A percentile compares a stretch with the other conserved stretches of the same genome.
Evolutionary conservation across 2,888 invertebrate genomes (phyloP).

Genomic region (Anarsia innoxiella): DNA sequence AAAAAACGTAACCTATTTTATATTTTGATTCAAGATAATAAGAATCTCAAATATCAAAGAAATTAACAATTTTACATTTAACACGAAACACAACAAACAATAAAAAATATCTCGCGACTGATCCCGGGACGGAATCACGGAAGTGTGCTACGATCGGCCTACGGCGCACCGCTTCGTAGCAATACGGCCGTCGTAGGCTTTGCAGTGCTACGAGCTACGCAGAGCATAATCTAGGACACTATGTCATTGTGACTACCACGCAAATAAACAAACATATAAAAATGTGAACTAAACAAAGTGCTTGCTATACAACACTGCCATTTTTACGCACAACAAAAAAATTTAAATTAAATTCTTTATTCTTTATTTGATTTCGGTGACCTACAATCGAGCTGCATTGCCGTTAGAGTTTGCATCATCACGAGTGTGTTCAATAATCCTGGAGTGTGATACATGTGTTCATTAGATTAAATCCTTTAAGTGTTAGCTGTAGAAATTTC

Average conservation of each 20-base stretch:
- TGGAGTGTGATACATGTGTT: conserved; percentile 61
- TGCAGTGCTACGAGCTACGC: conserved; percentile 55
- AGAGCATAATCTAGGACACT: conserved; percentile 52
- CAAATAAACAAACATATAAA: conserved; percentile 35
- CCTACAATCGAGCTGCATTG: conserved; percentile 58
- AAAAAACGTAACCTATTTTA: too few relatives aligned
- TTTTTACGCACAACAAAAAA: conserved; percentile 32
- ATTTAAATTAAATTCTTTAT: neutral
- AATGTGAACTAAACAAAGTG: conserved; percentile 25
- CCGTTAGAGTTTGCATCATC: conserved; percentile 21
- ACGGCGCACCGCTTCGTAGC: conserved; percentile 50
- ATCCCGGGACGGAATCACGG: conserved; percentile 47
- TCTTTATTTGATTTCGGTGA: conserved; percentile 60
- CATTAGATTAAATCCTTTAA: conserved; percentile 39
- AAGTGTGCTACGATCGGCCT: conserved; percentile 41
- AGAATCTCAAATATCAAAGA: too few relatives aligned
- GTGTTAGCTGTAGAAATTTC: conserved; percentile 27
- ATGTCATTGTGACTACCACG: conserved; percentile 46
- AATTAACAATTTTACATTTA: neutral
- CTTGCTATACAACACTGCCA: conserved; percentile 36
- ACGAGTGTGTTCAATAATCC: conserved; percentile 31
- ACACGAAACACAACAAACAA: neutral
- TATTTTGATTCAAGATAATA: too few relatives aligned
- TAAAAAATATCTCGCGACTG: conserved; percentile 25
- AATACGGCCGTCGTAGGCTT: conserved; percentile 65